A percentile compares a stretch with the other conserved stretches of the same genome.
phyloP scores from a whole-genome alignment of 2,113 vertebrate genomes.

The Patagioenas fasciata region DNA sequence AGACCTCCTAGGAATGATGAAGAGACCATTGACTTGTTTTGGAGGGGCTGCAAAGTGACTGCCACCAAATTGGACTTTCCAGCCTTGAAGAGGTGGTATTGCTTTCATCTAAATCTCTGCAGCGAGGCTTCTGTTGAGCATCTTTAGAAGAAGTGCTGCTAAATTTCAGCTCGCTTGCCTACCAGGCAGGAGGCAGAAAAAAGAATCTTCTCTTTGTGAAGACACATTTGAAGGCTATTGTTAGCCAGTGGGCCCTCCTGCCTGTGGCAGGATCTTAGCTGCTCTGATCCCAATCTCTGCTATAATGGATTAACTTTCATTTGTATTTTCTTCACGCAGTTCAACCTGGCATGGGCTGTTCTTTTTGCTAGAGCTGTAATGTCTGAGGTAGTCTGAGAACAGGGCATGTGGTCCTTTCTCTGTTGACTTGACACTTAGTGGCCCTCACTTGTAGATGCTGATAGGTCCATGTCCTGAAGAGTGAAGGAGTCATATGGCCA shows the following conservation, averaged over 20 bases:
- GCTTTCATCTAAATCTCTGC: background rate
- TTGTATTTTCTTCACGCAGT: background rate
- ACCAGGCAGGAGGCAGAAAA: background rate
- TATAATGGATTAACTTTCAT: background rate
- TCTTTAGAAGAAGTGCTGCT: background rate
- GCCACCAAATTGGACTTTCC: background rate
- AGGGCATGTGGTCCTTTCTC: background rate
- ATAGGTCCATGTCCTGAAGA: background rate
- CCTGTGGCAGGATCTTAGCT: background rate
- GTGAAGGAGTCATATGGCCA: background rate
- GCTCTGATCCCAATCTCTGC: background rate
- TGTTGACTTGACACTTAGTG: background rate
- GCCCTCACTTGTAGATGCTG: background rate
- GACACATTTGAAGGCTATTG: background rate
- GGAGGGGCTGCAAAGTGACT: background rate
- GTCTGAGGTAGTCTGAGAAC: background rate
- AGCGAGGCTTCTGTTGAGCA: background rate
- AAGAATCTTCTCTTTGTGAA: background rate
- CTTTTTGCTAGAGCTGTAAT: background rate
- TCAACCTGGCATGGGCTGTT: background rate
- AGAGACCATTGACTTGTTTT: background rate
- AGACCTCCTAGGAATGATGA: background rate
- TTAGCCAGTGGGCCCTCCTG: background rate
- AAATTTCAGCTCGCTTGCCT: background rate
- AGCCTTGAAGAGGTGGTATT: background rate